These are phyloP conservation scores for Volucella zonaria DNA, from an alignment of 2,888 invertebrate genomes.

Conservation along the genomic window DNA sequence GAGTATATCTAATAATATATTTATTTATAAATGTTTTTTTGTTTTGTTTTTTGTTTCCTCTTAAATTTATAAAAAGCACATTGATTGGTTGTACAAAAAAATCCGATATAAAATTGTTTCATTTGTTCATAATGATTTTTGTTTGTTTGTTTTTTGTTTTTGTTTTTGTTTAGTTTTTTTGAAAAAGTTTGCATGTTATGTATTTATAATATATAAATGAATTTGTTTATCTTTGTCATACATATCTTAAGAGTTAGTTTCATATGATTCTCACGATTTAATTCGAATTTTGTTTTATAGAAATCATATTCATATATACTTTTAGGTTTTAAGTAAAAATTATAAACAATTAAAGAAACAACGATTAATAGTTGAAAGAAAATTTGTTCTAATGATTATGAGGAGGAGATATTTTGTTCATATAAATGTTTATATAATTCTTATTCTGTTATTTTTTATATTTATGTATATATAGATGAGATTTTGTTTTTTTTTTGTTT, in stretches of 20 bases:
- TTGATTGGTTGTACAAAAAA: conserved; percentile 74
- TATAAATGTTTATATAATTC: conserved; percentile 59
- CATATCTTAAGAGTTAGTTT: conserved; percentile 45
- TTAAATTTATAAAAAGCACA: conserved; percentile 71
- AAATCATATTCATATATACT: conserved; percentile 36
- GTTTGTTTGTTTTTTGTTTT: conserved; percentile 31
- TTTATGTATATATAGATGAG: conserved; percentile 52
- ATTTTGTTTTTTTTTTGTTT: conserved; percentile 37
- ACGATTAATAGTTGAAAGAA: conserved; percentile 59
- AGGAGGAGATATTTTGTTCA: conserved; percentile 61
- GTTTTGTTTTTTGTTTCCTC: conserved; percentile 41
- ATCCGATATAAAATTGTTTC: conserved; percentile 68
- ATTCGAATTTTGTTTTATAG: conserved; percentile 6
- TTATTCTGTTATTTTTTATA: background rate
- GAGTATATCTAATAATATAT: conserved; percentile 30
- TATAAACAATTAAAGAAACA: conserved; percentile 45
- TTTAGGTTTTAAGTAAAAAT: conserved; percentile 35
- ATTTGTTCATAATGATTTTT: conserved; percentile 37
- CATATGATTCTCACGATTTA: conserved; percentile 40
- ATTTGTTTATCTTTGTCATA: conserved; percentile 67
- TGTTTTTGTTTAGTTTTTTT: conserved; percentile 43
- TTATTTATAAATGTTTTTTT: conserved; percentile 49
- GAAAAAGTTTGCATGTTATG: conserved; percentile 38
- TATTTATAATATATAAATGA: conserved; percentile 26
- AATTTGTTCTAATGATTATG: conserved; percentile 74